Percentiles rank a stretch among this genome's conserved stretches.
Evolutionary conservation across 2,888 invertebrate species (phyloP).

Genomic region (Rhagophthalmus giganteus): DNA sequence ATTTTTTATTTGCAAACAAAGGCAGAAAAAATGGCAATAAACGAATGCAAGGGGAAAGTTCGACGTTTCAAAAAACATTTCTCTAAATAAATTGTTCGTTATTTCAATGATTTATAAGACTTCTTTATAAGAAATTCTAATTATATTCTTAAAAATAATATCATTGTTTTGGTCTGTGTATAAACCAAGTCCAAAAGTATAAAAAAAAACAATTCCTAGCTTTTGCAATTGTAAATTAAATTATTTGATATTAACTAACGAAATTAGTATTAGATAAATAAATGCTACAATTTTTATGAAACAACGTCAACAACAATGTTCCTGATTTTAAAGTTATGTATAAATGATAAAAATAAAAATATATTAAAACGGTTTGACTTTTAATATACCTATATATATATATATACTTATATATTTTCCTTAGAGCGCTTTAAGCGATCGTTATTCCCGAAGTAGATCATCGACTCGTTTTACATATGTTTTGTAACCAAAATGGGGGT

Average conservation of each 20-base stretch:
- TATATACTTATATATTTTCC: no score
- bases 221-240: conserved; percentile 33
- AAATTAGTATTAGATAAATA: conserved; percentile 29
- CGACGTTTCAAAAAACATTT: not conserved
- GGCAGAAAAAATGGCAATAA: conserved; percentile 8
- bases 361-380: conserved; percentile 12
- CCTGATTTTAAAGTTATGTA: conserved; percentile 34
- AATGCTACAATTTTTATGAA: conserved; percentile 35
- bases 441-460: no score
- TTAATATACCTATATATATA: no score
- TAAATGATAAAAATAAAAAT: conserved; percentile 32
- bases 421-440: no score
- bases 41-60: conserved; percentile 9
- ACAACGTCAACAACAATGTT: conserved; percentile 32
- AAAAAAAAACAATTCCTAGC: conserved; percentile 27
- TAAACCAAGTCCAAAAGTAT: conserved; percentile 23
- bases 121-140: conserved; percentile 12
- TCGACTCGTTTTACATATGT: no score
- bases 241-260: conserved; percentile 30
- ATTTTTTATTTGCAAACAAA: conserved; percentile 7
- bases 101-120: conserved; percentile 13
- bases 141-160: conserved; percentile 11
- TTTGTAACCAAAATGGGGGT: no score
- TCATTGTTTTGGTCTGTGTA: conserved; percentile 22
- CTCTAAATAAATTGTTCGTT: conserved; percentile 3